Base-by-base conservation (phyloP, 2,888 invertebrate species). In the Seira musarum region DNA sequence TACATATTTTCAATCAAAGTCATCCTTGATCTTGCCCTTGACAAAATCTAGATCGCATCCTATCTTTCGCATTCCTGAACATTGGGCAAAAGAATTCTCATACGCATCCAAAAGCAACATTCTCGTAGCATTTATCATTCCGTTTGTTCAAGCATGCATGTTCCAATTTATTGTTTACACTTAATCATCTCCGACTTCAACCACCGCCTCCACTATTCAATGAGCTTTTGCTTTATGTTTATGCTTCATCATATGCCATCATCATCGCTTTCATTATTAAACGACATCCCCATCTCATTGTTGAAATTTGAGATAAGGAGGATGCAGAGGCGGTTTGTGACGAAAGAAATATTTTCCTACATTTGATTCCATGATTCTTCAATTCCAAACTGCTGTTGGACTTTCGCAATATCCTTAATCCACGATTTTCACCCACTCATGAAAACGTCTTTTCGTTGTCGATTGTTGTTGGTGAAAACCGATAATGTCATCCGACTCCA, bases 11-110 rank as follows among this genome's bases (percentile, higher is more conserved):
- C 40, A 40, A 8, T 13, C 40, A 13, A 40, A 63, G 21, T 5
- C 64, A 66, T 30, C 66, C 66, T 66, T 66, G 66, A 66, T 66
- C 66, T 66, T 66, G 66, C 24, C 66, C 66, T 66, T 66, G 22
- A 40, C 25, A 17, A 40, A 22, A 63, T 8, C 13, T 10, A 10
- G 63, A 19, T 21, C 63, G 13, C 24, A 10, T 5, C 60, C 60
- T 19, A 19, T 17, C 60, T 60, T 17, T 60, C n/a, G 60, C 60
- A 60, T 15, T 60, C 13, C 60, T 8, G 60, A 17, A 60, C 17
- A 10, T 17, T 60, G 60, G 10, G 60, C 5, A 17, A 8, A 60
- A 60, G 17, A n/a, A 40, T 40, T 5, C 5, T 8, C 40, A 13
- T 40, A 13, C 5, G 40, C 40, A 40, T 40, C 40, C 5, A 8